Base-by-base conservation (phyloP, 2,113 vertebrate species). In the Blennius ocellaris region DNA sequence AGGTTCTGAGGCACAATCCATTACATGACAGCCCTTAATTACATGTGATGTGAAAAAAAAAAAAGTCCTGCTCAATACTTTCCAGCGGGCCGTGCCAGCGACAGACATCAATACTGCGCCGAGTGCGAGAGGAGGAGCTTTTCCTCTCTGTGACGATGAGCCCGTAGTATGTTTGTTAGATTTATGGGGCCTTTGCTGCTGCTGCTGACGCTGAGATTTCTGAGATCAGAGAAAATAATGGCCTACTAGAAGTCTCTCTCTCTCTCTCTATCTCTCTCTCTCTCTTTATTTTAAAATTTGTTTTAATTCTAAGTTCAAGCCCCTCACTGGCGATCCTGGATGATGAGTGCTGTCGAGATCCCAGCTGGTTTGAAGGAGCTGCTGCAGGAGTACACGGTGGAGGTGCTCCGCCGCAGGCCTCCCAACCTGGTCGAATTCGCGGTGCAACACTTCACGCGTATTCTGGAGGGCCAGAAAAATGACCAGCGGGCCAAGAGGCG, bases 311-410 rank as follows among this genome's bases (percentile, higher is more conserved):
- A 4, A 10, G 11, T 37, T 7, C 45, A 38, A 1, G 30, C 6
- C 30, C 1, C 45, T 48, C 57, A 67, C 69, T 48, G 69, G 10
- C 60, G 66, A 78, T 16, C 54, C 38, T 53, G 36, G 10, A 61
- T 0, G 1, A 90, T 92, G 87, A 96, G 95, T 91, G 93, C 90
- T 59, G 91, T 94, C 47, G 93, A 95, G 88, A 96, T 98, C 86
- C 97, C 96, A 11, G 84, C 90, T 3, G 96, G 96, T 60, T 88
- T 98, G 83, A 96, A 92, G 7, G 96, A 97, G 89, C 94, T 98
- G 70, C 93, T 98, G 88, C 96, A 96, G 91, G 95, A 94, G 14
- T 98, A 95, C 88, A 95, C 96, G 0, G 95, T 97, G 90, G 96
- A 97, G 92, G 97, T 98, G 53, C 90, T 98, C 69, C 94, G 95